Conservation (phyloP, 1,140 invertebrate genomes). For the Hydropsyche tenuis region DNA sequence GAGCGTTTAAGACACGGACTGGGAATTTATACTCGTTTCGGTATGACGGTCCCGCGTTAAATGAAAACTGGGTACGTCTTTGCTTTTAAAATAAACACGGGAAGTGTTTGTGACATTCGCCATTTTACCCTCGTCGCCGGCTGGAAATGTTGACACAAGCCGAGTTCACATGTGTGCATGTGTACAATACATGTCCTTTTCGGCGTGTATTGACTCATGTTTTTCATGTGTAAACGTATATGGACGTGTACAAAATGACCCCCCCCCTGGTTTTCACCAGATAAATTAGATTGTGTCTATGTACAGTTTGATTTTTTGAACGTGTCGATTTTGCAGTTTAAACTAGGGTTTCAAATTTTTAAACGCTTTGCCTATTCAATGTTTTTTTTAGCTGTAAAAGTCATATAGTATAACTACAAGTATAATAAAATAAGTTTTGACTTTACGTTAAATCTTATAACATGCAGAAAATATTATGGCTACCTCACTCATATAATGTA, state of each 20-base stretch:
- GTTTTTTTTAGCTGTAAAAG: no score
- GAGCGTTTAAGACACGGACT: slow-evolving; percentile 8
- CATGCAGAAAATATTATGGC: no score
- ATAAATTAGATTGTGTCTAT: slow-evolving; percentile 32
- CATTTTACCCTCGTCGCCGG: slow-evolving; percentile 37
- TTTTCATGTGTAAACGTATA: no score
- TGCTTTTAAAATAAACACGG: slow-evolving; percentile 41
- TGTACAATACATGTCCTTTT: slow-evolving; percentile 5
- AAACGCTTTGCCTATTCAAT: no score
- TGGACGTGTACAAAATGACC: no score
- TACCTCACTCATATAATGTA: no score
- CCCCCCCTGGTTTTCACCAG: slow-evolving; percentile 18
- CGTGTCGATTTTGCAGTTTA: no score
- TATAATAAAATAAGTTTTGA: no score
- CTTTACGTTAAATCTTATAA: no score
- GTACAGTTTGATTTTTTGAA: neutral
- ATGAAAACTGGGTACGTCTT: slow-evolving; percentile 36
- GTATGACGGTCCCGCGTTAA: slow-evolving; percentile 27
- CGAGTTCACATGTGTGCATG: slow-evolving; percentile 24
- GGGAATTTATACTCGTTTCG: neutral
- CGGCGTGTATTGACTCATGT: no score
- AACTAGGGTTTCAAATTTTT: no score
- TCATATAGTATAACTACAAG: no score
- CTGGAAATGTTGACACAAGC: slow-evolving; percentile 35
- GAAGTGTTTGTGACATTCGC: slow-evolving; percentile 42